These are phyloP conservation scores for Drosophila greeni DNA, from an alignment of 2,888 invertebrate genomes.

Conservation along the genomic window DNA sequence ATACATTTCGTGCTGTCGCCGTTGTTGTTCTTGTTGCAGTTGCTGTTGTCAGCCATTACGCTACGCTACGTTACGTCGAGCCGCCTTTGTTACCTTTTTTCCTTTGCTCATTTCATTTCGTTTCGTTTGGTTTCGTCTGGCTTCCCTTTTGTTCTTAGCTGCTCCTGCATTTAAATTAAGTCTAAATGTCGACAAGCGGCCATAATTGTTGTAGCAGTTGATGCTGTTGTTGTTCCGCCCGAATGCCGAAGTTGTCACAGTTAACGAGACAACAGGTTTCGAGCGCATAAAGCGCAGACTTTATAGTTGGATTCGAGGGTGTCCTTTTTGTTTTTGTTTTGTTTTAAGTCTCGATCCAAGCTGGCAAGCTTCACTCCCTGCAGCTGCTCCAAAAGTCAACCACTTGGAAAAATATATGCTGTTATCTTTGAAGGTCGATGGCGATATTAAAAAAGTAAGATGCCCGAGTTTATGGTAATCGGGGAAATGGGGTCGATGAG, in stretches of 20 bases:
- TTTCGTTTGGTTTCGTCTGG: constrained; percentile 15
- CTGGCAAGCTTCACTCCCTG: constrained; percentile 4
- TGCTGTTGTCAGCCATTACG: constrained; percentile 63
- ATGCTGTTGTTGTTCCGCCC: constrained; percentile 28
- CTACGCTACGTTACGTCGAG: constrained; percentile 66
- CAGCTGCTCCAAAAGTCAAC: constrained; percentile 13
- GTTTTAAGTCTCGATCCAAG: constrained; percentile 1
- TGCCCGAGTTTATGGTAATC: neutral
- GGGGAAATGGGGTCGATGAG: neutral
- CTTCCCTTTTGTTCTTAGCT: constrained; percentile 40
- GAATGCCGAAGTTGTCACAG: constrained; percentile 46
- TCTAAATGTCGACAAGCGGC: constrained; percentile 66
- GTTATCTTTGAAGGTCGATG: constrained; percentile 4
- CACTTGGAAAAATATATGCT: constrained; percentile 17
- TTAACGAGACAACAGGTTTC: constrained; percentile 37
- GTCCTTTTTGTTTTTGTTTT: constrained; percentile 9
- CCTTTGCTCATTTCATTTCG: constrained; percentile 13
- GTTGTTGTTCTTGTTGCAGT: constrained; percentile 31
- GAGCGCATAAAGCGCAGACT: constrained; percentile 22
- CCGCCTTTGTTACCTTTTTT: constrained; percentile 48
- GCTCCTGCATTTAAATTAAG: constrained; percentile 68
- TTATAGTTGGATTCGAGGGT: constrained; percentile 19
- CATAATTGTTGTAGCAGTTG: constrained; percentile 41
- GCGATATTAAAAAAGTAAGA: constrained; percentile 1
- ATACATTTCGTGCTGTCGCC: constrained; percentile 38